Conservation (phyloP, 2,888 invertebrate species). For the Pseudoips prasinana region DNA sequence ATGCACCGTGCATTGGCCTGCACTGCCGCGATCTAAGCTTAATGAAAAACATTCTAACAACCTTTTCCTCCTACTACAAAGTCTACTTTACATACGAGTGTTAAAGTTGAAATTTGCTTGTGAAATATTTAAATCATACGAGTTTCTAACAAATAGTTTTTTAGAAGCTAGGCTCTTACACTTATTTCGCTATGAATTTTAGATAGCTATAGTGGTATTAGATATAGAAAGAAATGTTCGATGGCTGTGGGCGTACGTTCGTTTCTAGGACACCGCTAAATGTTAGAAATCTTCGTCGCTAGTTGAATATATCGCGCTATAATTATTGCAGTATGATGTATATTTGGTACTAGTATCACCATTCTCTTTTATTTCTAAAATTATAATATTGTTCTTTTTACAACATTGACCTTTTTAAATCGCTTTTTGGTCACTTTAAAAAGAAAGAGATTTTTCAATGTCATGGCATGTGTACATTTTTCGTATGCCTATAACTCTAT, state of each 20-base stretch:
- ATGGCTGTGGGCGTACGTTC: slow-evolving; percentile 66
- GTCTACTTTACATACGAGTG: slow-evolving; percentile 1
- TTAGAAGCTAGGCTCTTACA: slow-evolving; percentile 77
- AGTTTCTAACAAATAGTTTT: slow-evolving; percentile 43
- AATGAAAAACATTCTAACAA: slow-evolving; percentile 42
- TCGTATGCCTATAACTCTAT: too few relatives aligned
- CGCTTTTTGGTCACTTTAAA: too few relatives aligned
- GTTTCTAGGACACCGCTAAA: slow-evolving; percentile 75
- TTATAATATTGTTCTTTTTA: too few relatives aligned
- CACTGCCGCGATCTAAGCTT: slow-evolving; percentile 54
- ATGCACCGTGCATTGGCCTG: slow-evolving; percentile 82
- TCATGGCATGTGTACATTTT: too few relatives aligned
- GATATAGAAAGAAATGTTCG: slow-evolving; percentile 77
- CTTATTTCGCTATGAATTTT: slow-evolving; percentile 80
- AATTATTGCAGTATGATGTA: too few relatives aligned
- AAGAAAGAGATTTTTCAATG: too few relatives aligned
- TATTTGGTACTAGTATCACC: too few relatives aligned
- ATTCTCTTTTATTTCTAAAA: too few relatives aligned
- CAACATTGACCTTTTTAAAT: too few relatives aligned
- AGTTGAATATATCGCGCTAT: slow-evolving; percentile 31
- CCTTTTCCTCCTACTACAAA: slow-evolving; percentile 21
- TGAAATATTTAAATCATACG: neutral
- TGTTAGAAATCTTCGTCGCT: slow-evolving; percentile 70
- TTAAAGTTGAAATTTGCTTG: slow-evolving; percentile 19
- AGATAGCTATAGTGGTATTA: slow-evolving; percentile 74